phyloP scores from a whole-genome alignment of 2,113 vertebrate species.

The Heloderma charlesbogerti region DNA sequence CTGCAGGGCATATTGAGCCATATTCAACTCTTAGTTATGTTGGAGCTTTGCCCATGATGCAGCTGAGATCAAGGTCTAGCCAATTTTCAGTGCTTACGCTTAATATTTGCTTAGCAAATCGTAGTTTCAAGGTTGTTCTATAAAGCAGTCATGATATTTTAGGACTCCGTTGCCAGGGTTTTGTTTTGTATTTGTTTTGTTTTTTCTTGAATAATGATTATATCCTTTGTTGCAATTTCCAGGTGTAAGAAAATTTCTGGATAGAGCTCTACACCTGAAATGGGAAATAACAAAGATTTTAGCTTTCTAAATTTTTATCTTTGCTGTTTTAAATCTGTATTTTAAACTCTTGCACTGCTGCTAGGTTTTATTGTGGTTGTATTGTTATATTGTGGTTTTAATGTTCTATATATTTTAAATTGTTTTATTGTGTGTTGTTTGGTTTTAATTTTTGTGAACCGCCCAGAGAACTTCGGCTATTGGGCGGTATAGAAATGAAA shows the following conservation, averaged over 20 bases:
- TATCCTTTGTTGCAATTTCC: neutral
- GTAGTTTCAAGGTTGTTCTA: conserved; percentile 5
- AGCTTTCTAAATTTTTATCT: no score
- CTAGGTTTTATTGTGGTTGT: no score
- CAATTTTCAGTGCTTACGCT: conserved; percentile 8
- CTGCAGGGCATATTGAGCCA: neutral
- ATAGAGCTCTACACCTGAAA: neutral
- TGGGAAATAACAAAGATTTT: neutral
- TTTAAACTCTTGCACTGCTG: no score
- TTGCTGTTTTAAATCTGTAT: no score
- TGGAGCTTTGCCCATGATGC: neutral
- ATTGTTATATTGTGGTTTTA: no score
- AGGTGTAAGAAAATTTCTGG: neutral
- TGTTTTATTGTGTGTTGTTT: no score
- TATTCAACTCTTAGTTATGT: conserved; percentile 40
- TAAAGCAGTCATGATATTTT: neutral
- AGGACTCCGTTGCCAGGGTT: neutral
- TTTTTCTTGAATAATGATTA: neutral
- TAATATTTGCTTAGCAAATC: conserved; percentile 22
- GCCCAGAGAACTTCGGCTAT: no score
- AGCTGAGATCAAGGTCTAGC: conserved; percentile 5
- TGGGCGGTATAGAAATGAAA: no score
- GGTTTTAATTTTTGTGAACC: no score
- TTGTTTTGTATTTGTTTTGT: neutral
- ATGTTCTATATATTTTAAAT: no score